Evolutionary conservation across 1,140 invertebrate species (phyloP).

Genomic region (Tetramorium simillimum): DNA sequence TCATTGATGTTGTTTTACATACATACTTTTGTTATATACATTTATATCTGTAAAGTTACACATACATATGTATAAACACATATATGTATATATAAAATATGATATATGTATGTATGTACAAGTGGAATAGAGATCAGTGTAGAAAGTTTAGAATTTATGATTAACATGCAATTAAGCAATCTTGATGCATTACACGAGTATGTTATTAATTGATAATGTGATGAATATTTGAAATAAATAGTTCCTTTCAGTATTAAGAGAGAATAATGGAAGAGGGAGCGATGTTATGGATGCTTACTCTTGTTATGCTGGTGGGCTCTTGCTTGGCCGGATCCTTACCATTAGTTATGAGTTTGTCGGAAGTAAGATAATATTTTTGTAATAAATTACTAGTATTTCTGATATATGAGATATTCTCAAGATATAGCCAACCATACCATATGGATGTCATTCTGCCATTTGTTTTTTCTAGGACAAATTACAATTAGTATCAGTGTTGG

Average conservation of each 20-base stretch:
- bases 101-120: not conserved
- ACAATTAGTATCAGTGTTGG: constrained; percentile 96
- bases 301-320: constrained; percentile 98
- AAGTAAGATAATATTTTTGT: constrained; percentile 88
- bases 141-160: constrained; percentile 24
- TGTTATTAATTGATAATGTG: constrained; percentile 10
- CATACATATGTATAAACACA: not conserved
- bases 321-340: constrained; percentile 97
- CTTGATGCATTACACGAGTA: not conserved
- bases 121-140: not conserved
- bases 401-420: not conserved
- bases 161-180: not conserved
- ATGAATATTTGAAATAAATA: constrained; percentile 26
- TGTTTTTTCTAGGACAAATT: constrained; percentile 93
- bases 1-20: not conserved
- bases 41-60: not conserved
- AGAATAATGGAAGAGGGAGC: constrained; percentile 93
- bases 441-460: not conserved
- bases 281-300: constrained; percentile 91
- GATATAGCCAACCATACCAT: not conserved
- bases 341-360: constrained; percentile 95
- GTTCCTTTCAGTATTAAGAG: not conserved
- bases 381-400: constrained; percentile 14
- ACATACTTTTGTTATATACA: not conserved
- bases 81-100: not conserved